phyloP scores from a whole-genome alignment of 2,888 invertebrate genomes.

The Sinopyrophorus schimmeli region DNA sequence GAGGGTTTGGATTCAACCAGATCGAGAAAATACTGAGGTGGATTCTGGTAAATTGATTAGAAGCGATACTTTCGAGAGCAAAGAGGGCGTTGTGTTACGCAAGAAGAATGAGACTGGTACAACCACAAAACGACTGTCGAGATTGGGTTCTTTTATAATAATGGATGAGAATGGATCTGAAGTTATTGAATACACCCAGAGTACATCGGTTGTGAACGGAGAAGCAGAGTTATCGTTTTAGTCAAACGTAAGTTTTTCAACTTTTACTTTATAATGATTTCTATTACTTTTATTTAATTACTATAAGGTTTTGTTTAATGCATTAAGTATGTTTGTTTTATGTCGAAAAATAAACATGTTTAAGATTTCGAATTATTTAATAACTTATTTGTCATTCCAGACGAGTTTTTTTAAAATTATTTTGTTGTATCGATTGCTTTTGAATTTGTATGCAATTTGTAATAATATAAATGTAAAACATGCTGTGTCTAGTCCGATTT shows the following conservation, averaged over 20 bases:
- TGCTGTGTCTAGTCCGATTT: too few relatives aligned
- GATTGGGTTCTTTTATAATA: slow-evolving; percentile 58
- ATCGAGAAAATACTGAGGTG: slow-evolving; percentile 7
- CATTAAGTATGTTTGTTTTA: too few relatives aligned
- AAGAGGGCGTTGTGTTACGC: slow-evolving; percentile 40
- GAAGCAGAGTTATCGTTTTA: slow-evolving; percentile 14
- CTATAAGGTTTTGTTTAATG: too few relatives aligned
- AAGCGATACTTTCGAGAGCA: slow-evolving; percentile 69
- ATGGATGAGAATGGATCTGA: slow-evolving; percentile 49
- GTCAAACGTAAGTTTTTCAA: neutral
- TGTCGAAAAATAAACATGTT: too few relatives aligned
- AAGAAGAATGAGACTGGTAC: slow-evolving; percentile 42
- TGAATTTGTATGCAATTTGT: too few relatives aligned
- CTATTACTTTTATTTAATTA: too few relatives aligned
- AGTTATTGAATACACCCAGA: slow-evolving; percentile 8
- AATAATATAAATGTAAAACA: too few relatives aligned
- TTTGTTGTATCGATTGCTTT: too few relatives aligned
- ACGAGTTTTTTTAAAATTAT: too few relatives aligned
- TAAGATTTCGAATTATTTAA: too few relatives aligned
- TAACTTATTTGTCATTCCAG: too few relatives aligned
- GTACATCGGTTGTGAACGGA: slow-evolving; percentile 5
- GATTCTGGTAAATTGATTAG: slow-evolving; percentile 58
- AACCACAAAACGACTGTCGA: slow-evolving; percentile 54
- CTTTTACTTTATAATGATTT: slow-evolving; percentile 6
- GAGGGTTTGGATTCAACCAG: slow-evolving; percentile 48